phyloP scores from a whole-genome alignment of 2,888 invertebrate genomes.

The Tenthredo livida region DNA sequence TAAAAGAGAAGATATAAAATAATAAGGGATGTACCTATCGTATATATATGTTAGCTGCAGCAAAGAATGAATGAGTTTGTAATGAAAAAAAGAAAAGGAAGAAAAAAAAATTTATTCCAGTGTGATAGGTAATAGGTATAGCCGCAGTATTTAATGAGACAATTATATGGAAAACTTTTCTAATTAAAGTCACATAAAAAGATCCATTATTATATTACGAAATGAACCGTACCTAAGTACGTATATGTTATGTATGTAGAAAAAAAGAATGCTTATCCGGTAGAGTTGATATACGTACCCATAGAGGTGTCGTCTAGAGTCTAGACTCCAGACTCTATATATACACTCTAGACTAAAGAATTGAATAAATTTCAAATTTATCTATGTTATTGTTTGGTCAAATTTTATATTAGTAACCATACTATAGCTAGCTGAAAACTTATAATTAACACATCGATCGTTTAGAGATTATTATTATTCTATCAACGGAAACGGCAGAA shows the following conservation, averaged over 20 bases:
- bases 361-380: conserved; percentile 30
- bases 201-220: conserved; percentile 29
- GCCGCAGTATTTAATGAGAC: background rate
- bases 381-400: conserved; percentile 8
- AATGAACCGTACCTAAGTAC: background rate
- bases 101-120: background rate
- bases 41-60: no score
- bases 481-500: background rate
- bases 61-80: no score
- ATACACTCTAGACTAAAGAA: background rate
- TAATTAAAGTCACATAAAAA: conserved; percentile 34
- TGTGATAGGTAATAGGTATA: background rate
- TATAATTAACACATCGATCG: conserved; percentile 7
- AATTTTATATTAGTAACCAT: background rate
- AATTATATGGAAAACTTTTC: background rate
- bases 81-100: no score
- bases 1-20: no score
- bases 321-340: background rate
- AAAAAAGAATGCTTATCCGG: conserved; percentile 17
- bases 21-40: no score
- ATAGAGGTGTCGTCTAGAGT: background rate
- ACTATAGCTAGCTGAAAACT: background rate
- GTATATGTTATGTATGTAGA: background rate
- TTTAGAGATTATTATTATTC: background rate
- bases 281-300: background rate